A percentile compares a stretch with the other conserved stretches of the same genome.
Evolutionary conservation across 2,888 invertebrate genomes (phyloP).

Genomic region (Catocala fraxini): DNA sequence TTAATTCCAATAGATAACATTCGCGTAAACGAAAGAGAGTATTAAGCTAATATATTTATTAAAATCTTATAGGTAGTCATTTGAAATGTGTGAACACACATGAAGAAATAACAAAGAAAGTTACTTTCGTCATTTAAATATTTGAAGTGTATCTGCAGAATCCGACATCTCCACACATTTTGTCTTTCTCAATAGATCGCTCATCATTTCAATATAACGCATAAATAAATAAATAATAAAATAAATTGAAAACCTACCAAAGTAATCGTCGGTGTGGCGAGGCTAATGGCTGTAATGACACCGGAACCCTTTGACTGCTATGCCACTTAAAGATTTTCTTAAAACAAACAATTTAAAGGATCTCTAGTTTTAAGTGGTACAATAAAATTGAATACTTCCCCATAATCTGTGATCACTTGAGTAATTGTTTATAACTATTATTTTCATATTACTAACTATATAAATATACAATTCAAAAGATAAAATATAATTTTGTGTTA

Average conservation of each 20-base stretch:
- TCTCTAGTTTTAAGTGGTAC: conserved; percentile 40
- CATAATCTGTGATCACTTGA: conserved; percentile 37
- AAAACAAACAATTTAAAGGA: conserved; percentile 62
- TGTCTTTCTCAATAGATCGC: conserved; percentile 58
- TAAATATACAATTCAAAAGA: too few species aligned
- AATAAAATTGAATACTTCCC: conserved; percentile 45
- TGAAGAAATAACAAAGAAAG: too few species aligned
- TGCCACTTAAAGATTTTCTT: conserved; percentile 58
- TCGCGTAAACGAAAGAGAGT: too few species aligned
- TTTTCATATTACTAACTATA: too few species aligned
- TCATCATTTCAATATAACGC: conserved; percentile 81
- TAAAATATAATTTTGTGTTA: too few species aligned
- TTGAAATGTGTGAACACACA: too few species aligned
- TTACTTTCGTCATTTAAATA: background rate
- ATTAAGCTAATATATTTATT: too few species aligned
- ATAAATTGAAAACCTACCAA: conserved; percentile 82
- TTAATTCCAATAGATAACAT: too few species aligned
- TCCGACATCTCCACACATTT: conserved; percentile 54
- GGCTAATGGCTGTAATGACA: conserved; percentile 77
- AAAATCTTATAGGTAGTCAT: too few species aligned
- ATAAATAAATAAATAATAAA: conserved; percentile 87
- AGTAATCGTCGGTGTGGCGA: conserved; percentile 68
- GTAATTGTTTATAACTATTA: conserved; percentile 23
- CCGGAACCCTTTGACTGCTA: conserved; percentile 75
- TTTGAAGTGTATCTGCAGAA: background rate